These are phyloP conservation scores for Zophobas atratus DNA, from an alignment of 1,140 invertebrate genomes.

Conservation along the genomic window DNA sequence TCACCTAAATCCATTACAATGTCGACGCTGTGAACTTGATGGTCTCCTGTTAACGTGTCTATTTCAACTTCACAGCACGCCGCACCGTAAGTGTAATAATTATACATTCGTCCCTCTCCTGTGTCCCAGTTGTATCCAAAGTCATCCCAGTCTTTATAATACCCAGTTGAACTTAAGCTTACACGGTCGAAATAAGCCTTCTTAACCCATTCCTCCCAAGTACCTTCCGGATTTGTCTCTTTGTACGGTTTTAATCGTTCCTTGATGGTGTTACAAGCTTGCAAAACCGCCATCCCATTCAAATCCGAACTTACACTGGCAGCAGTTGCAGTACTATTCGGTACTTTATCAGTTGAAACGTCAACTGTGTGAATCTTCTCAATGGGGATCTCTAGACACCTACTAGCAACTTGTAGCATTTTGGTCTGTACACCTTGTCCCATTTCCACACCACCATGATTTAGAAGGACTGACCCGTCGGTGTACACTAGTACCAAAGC, in stretches of 20 bases:
- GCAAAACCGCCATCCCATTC: constrained; percentile 94
- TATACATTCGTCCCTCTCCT: constrained; percentile 81
- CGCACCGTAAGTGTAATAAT: constrained; percentile 87
- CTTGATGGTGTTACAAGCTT: constrained; percentile 87
- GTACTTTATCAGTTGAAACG: constrained; percentile 94
- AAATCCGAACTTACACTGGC: constrained; percentile 94
- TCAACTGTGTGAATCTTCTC: constrained; percentile 90
- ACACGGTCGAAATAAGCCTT: constrained; percentile 87
- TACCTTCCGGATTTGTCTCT: constrained; percentile 81
- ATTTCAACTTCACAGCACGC: constrained; percentile 90
- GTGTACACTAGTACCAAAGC: constrained; percentile 91
- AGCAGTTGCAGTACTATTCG: constrained; percentile 94
- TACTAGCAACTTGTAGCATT: constrained; percentile 91
- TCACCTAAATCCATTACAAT: constrained; percentile 92
- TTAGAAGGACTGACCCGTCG: constrained; percentile 94
- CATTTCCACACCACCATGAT: constrained; percentile 96
- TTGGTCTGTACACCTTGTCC: constrained; percentile 97
- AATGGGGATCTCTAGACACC: constrained; percentile 80
- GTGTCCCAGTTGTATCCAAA: constrained; percentile 84
- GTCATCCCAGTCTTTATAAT: constrained; percentile 84
- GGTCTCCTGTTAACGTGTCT: constrained; percentile 91
- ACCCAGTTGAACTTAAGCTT: constrained; percentile 89
- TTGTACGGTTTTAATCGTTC: constrained; percentile 85
- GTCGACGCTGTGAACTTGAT: constrained; percentile 88
- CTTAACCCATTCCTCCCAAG: constrained; percentile 90